Evolutionary conservation across 2,888 invertebrate species (phyloP).

Genomic region (Eupithecia dodoneata): DNA sequence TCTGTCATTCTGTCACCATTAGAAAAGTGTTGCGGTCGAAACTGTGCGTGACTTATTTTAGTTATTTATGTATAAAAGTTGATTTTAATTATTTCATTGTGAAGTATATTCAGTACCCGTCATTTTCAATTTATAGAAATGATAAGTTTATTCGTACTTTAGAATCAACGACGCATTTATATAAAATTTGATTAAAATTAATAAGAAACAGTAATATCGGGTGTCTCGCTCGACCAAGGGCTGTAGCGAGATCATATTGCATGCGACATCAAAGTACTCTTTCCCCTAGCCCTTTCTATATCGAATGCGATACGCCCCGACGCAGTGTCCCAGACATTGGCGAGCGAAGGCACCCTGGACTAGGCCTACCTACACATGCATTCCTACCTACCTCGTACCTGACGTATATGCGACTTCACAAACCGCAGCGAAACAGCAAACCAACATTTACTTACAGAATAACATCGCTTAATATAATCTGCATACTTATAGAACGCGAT

Average conservation of each 20-base stretch:
- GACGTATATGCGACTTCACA: slow-evolving; percentile 33
- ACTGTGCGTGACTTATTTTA: slow-evolving; percentile 12
- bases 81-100: neutral
- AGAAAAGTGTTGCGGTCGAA: slow-evolving; percentile 12
- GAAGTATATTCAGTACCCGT: slow-evolving; percentile 15
- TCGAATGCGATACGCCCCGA: neutral
- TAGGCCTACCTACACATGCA: slow-evolving; percentile 26
- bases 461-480: neutral
- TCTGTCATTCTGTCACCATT: slow-evolving; percentile 5
- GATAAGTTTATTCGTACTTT: neutral
- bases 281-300: neutral
- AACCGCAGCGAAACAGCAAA: slow-evolving; percentile 12
- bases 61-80: slow-evolving; percentile 11
- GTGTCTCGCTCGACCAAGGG: slow-evolving; percentile 3
- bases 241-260: neutral
- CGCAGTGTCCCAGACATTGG: neutral
- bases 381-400: slow-evolving; percentile 33
- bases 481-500: neutral
- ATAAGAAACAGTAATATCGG: slow-evolving; percentile 35
- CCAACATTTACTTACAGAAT: slow-evolving; percentile 6
- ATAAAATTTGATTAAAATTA: slow-evolving; percentile 35
- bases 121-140: slow-evolving; percentile 20
- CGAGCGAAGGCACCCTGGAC: neutral
- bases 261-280: neutral
- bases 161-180: slow-evolving; percentile 28